Base-by-base conservation (phyloP, 2,888 invertebrate genomes). In the Habroteleia sp. region DNA sequence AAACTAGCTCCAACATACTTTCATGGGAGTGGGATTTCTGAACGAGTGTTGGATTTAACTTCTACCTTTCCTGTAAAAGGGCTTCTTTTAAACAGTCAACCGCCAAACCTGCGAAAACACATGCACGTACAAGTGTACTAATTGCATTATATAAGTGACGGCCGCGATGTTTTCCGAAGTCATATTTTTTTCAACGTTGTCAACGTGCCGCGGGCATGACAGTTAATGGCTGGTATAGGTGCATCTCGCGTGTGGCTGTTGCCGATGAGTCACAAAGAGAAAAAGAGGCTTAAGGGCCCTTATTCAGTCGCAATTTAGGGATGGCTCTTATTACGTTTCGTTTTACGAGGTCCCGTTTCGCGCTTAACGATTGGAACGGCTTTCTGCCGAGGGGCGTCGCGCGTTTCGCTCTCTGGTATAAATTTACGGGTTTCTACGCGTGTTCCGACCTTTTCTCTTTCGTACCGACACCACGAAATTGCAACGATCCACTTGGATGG, bases 291-390 rank as follows among this genome's bases (percentile, higher is more conserved):
- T 71, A 73, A 77, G 74, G 72, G 62, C 66, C 56, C 60, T 54
- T 62, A 50, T 66, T 54, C 65, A 56, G 65, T 63, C 48, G 66
- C 52, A 44, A 71, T 71, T 66, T 66, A 62, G 71, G 58, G 62
- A 71, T 65, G 48, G 48, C 56, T 75, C 76, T 77, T 74, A 79
- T 72, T 79, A 63, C 77, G 74, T 74, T 78, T 75, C 71, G 73
- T 81, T 80, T 81, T 80, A 80, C 81, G 79, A 81, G 77, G 77
- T 78, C 77, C 77, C 79, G 80, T 79, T 79, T 77, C 74, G 78
- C 78, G 79, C 74, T 80, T 79, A 80, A 80, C 80, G 80, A 80
- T 80, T 76, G 80, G 80, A 81, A 80, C 79, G 78, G 62, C 78
- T 74, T 37, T 46, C 71, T 73, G 77, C 66, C 78, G 77, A 74